Percentiles rank a stretch among this genome's conserved stretches.
Evolutionary conservation across 1,140 invertebrate genomes (phyloP).

Genomic region (Sinonovacula constricta): DNA sequence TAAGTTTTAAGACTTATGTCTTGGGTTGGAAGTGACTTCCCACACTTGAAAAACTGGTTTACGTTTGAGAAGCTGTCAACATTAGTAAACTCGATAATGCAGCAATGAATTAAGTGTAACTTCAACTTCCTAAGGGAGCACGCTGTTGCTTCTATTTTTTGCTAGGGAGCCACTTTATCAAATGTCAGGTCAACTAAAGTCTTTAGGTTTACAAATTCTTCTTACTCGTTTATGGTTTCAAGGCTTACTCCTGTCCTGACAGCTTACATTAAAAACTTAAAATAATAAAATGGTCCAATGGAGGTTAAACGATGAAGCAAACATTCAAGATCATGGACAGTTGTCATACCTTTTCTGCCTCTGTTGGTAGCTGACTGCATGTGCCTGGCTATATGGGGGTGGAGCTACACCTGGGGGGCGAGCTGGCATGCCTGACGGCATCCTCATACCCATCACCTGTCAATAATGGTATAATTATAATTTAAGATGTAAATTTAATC

Average conservation of each 20-base stretch:
- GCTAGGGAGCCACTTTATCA: too few species aligned
- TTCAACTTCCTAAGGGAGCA: too few species aligned
- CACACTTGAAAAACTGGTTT: neutral
- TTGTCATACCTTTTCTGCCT: neutral
- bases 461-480: neutral
- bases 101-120: too few species aligned
- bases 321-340: neutral
- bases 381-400: constrained; percentile 37
- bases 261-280: neutral
- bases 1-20: too few species aligned
- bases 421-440: constrained; percentile 10
- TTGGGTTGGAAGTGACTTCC: too few species aligned
- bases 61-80: too few species aligned
- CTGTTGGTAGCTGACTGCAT: constrained; percentile 2
- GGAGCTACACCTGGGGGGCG: constrained; percentile 28
- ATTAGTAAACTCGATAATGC: too few species aligned
- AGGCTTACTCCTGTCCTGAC: neutral
- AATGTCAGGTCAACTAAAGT: too few species aligned
- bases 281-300: neutral
- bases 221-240: neutral
- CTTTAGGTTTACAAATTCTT: neutral
- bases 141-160: too few species aligned
- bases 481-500: neutral
- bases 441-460: constrained; percentile 10
- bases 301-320: neutral